These are phyloP conservation scores for Chunga burmeisteri DNA, from an alignment of 2,113 vertebrate genomes.

Conservation along the genomic window DNA sequence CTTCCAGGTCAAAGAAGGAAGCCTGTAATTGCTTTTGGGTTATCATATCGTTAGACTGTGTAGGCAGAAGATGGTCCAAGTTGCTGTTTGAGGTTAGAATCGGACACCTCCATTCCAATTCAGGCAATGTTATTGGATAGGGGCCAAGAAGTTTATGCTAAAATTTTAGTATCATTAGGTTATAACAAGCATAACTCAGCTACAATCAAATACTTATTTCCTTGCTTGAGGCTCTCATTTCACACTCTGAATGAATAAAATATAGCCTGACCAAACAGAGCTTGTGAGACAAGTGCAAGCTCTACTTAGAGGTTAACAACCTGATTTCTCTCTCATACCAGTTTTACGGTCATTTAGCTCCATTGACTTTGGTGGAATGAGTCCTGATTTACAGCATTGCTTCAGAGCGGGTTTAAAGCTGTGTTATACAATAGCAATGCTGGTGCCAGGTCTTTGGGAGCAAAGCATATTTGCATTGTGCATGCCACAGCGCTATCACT, in stretches of 20 bases:
- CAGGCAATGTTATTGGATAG: not conserved
- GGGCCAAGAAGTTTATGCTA: not conserved
- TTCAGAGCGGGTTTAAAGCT: not conserved
- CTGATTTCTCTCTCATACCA: not conserved
- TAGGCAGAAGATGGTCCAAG: not conserved
- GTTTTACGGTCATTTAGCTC: slow-evolving; percentile 38
- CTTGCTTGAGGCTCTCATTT: not conserved
- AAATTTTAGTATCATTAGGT: not conserved
- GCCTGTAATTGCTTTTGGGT: not conserved
- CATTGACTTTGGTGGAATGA: slow-evolving; percentile 24
- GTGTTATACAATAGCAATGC: not conserved
- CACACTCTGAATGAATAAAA: not conserved
- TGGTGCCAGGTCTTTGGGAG: not conserved
- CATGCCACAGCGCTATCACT: not conserved
- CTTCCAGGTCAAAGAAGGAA: not conserved
- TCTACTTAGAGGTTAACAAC: slow-evolving; percentile 8
- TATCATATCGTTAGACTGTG: not conserved
- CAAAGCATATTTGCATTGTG: not conserved
- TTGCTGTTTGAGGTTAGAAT: not conserved
- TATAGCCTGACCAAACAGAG: not conserved
- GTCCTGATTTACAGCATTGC: slow-evolving; percentile 37
- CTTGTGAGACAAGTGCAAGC: not conserved
- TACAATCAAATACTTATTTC: not conserved
- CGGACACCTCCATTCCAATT: not conserved
- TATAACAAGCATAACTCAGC: not conserved